phyloP scores from a whole-genome alignment of 2,888 invertebrate genomes.

The Pyrgus malvae region DNA sequence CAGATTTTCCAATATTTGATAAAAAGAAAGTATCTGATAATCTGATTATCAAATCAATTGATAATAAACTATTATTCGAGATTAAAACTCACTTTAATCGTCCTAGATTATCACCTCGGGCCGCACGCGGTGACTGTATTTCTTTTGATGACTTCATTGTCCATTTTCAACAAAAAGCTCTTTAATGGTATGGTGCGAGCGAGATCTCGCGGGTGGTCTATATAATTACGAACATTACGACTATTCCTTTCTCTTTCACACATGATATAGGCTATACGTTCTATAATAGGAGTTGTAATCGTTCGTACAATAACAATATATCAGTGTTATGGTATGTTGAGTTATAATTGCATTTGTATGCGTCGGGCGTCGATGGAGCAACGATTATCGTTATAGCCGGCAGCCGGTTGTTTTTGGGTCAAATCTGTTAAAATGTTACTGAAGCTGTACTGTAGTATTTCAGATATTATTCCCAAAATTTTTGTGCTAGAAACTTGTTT shows the following conservation, averaged over 20 bases:
- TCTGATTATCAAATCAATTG: slow-evolving; percentile 16
- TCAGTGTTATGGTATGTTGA: slow-evolving; percentile 19
- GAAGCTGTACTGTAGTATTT: not conserved
- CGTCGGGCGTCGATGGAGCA: slow-evolving; percentile 6
- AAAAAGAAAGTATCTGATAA: not conserved
- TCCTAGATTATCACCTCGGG: slow-evolving; percentile 24
- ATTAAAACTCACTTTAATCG: slow-evolving; percentile 15
- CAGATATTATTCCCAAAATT: not conserved
- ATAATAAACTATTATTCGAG: slow-evolving; percentile 11
- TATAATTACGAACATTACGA: slow-evolving; percentile 61
- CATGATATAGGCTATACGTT: slow-evolving; percentile 2
- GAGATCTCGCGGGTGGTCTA: slow-evolving; percentile 68
- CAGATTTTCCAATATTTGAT: too few relatives aligned
- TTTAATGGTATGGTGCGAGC: slow-evolving; percentile 51
- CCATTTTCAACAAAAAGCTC: slow-evolving; percentile 61
- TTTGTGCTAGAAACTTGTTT: not conserved
- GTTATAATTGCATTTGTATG: slow-evolving; percentile 26
- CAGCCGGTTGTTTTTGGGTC: slow-evolving; percentile 10
- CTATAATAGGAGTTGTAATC: slow-evolving; percentile 9
- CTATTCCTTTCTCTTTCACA: slow-evolving; percentile 49
- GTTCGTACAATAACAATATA: slow-evolving; percentile 19
- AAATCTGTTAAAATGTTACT: slow-evolving; percentile 1
- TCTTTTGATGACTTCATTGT: slow-evolving; percentile 71
- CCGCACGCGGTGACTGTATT: slow-evolving; percentile 35
- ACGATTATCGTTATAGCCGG: slow-evolving; percentile 8